These are phyloP conservation scores for Pantelozetes paolii DNA, from an alignment of 2,888 invertebrate species.

Conservation along the genomic window DNA sequence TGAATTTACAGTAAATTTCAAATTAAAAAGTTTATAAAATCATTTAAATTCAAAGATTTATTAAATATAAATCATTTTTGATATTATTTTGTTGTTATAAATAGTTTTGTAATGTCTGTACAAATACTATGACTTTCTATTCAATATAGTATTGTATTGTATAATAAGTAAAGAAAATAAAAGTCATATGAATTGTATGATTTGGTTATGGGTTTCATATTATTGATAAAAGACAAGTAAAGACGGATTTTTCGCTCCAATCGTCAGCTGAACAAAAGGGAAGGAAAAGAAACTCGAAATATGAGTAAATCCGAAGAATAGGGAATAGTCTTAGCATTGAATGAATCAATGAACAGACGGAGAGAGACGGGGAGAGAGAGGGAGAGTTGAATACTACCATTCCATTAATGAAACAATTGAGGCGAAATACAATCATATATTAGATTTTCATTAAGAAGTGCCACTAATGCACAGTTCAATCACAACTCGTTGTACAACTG, in stretches of 20 bases:
- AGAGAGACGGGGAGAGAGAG: background rate
- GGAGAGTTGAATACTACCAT: background rate
- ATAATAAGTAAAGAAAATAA: background rate
- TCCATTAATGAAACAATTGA: constrained; percentile 19
- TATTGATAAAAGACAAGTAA: constrained; percentile 12
- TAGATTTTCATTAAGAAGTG: constrained; percentile 13
- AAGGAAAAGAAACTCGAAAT: constrained; percentile 9
- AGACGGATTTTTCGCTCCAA: constrained; percentile 17
- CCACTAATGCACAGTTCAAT: constrained; percentile 17
- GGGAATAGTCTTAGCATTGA: background rate
- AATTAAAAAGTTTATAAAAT: too few species aligned
- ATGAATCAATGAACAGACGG: background rate
- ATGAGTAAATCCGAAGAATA: constrained; percentile 16
- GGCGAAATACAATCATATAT: constrained; percentile 13
- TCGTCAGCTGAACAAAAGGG: constrained; percentile 16
- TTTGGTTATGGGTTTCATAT: constrained; percentile 1
- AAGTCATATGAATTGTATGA: constrained; percentile 11
- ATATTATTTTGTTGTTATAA: too few species aligned
- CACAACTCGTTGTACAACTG: background rate
- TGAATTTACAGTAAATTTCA: too few species aligned
- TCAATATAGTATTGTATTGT: too few species aligned
- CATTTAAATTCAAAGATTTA: too few species aligned
- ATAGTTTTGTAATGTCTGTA: too few species aligned
- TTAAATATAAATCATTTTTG: too few species aligned
- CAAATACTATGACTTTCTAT: too few species aligned